phyloP scores from a whole-genome alignment of 2,797 vertebrate genomes.

The Premnoplex brunnescens region DNA sequence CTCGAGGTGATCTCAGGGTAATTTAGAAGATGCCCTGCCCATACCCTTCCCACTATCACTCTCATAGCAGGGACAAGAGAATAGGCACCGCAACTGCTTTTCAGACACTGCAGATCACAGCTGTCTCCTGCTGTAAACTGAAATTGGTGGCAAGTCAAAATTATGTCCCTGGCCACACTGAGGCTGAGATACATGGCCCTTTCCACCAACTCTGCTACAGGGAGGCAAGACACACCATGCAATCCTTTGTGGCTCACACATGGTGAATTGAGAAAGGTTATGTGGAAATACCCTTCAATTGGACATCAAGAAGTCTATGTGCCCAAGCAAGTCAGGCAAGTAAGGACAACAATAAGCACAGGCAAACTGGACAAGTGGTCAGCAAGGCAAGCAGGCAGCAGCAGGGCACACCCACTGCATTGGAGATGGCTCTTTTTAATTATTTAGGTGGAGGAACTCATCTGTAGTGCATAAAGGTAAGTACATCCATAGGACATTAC shows the following conservation, averaged over 20 bases:
- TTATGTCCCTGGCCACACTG: background rate
- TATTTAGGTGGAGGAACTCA: background rate
- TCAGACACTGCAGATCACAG: background rate
- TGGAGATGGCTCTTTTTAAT: background rate
- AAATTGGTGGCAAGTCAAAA: background rate
- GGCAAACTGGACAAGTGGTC: background rate
- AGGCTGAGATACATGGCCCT: background rate
- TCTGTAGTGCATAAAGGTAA: background rate
- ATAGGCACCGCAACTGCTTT: background rate
- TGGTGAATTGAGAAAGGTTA: background rate
- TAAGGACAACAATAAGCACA: background rate
- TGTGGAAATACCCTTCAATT: background rate
- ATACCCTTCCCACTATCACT: rapidly evolving
- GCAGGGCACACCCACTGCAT: background rate
- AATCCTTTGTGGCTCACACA: background rate
- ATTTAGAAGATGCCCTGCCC: background rate
- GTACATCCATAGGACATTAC: background rate
- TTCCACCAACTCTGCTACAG: background rate
- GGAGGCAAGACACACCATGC: background rate
- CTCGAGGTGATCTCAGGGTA: background rate
- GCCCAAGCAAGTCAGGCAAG: background rate
- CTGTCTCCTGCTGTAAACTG: background rate
- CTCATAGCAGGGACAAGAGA: background rate
- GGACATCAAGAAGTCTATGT: background rate
- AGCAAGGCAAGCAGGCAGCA: background rate